A percentile compares a stretch with the other conserved stretches of the same genome.
Conservation (phyloP, 2,888 invertebrate species). For the Trissonchulus sp. region DNA sequence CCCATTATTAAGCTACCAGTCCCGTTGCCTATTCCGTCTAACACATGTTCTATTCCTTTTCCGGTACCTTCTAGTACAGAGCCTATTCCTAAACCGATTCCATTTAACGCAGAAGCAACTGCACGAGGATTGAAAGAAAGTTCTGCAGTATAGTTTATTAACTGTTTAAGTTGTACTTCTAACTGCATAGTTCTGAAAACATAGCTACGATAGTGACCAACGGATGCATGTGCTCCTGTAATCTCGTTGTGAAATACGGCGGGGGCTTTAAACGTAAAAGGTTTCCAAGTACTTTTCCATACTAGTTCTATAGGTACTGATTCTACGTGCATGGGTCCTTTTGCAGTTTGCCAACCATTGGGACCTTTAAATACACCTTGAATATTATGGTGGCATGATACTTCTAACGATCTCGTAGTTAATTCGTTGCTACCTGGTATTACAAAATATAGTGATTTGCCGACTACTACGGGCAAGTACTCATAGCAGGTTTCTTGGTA, state of each 20-base stretch:
- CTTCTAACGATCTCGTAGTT: neutral
- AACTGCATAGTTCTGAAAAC: neutral
- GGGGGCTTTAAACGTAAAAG: neutral
- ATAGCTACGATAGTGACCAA: neutral
- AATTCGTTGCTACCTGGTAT: neutral
- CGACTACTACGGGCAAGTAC: neutral
- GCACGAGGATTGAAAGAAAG: neutral
- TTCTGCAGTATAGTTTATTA: neutral
- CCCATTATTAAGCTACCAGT: neutral
- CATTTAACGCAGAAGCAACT: neutral
- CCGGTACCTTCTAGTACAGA: neutral
- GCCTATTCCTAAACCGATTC: neutral
- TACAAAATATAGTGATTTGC: neutral
- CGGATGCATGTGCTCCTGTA: neutral
- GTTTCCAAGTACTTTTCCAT: neutral
- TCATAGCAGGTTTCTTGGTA: neutral
- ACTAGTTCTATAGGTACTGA: neutral
- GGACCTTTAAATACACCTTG: neutral
- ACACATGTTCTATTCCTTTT: neutral
- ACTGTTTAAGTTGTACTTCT: neutral
- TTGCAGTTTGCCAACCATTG: neutral
- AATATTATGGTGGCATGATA: neutral
- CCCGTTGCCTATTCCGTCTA: neutral
- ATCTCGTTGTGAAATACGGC: neutral
- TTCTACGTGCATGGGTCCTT: neutral